Evolutionary conservation across 2,113 vertebrate species (phyloP), one percentile per base, ranked within the genome.

Genomic region (Coryphaenoides rupestris): DNA sequence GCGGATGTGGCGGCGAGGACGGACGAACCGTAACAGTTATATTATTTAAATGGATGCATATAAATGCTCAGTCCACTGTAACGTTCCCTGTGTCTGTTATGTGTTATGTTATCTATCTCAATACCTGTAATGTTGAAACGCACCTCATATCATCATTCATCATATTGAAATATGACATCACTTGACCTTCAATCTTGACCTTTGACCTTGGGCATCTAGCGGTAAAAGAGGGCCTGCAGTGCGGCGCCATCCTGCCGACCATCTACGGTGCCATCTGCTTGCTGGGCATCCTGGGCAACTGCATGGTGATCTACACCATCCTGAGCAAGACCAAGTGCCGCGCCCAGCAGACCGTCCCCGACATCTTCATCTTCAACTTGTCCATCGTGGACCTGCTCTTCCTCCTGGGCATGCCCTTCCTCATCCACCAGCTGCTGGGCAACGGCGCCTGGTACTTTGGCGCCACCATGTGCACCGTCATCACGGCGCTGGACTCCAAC

Each of bases 351-450:
- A 94, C 92, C 0, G 93, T 93, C 46, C 93, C 93, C 0, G 93
- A 95, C 13, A 92, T 95, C 72, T 95, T 94, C 64, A 93, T 94
- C 74, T 87, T 95, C 77, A 95, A 90, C 54, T 79, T 95, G 67
- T 93, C 93, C 17, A 81, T 94, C 0, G 92, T 90, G 24, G 93
- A 95, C 60, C 90, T 94, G 45, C 85, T 94, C 5, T 93, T 94
- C 69, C 90, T 94, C 23, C 72, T 94, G 1, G 92, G 93, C 21
- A 94, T 94, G 93, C 93, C 93, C 0, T 94, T 95, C 64, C 91
- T 95, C 40, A 93, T 94, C 84, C 93, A 95, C 68, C 93, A 94
- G 81, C 87, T 95, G 79, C 75, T 95, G 24, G 93, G 93, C 26
- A 90, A 95, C 0, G 92, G 93, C 12, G 89, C 90, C 0, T 95